Evolutionary conservation across 1,140 invertebrate genomes (phyloP), one percentile per base, ranked within the genome.

Genomic region (Drosophila navojoa): DNA sequence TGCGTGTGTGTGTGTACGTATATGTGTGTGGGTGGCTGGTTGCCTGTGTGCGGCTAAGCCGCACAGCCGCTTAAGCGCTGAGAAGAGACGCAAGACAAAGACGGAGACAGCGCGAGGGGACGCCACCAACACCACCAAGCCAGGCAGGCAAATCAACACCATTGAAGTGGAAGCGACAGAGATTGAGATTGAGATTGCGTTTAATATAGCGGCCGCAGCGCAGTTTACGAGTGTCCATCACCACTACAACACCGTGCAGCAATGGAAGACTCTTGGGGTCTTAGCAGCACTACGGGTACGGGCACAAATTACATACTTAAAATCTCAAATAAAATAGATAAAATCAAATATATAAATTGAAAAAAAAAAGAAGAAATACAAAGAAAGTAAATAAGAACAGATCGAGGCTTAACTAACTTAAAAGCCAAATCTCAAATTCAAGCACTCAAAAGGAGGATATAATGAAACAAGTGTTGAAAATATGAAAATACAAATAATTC

Each of bases 231-330:
- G 84, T 89, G 84, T 89, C 84, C 84, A 89, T 84, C 84, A 89
- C 84, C 84, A 90, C 81, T 81, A 90, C 81, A 90, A 82, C 79
- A 90, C 87, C 87, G 79, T 89, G 87, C 85, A 90, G 81, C 89
- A 90, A 92, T 92, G 91, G 91, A 92, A 86, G 91, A 92, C 79
- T 89, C 91, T 91, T 92, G 91, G 91, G 91, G 91, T 84, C 90
- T 92, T 78, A 91, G 84, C 84, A 91, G 77, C 81, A 90, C 84
- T 79, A 90, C 78, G 79, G 91, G 91, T 92, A 92, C 82, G 77
- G 70, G 49, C 53, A 81, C 42, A 58, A 60, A 57, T 58, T 50
- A 68, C 32, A 45, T 29, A 44, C 13, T 22, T 42, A 57, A 57
- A 57, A 57, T 25, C 15, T 16, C 3, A 44, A 25, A 42, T 22